Conservation (phyloP, 2,797 vertebrate species). For the Darevskia mixta region DNA sequence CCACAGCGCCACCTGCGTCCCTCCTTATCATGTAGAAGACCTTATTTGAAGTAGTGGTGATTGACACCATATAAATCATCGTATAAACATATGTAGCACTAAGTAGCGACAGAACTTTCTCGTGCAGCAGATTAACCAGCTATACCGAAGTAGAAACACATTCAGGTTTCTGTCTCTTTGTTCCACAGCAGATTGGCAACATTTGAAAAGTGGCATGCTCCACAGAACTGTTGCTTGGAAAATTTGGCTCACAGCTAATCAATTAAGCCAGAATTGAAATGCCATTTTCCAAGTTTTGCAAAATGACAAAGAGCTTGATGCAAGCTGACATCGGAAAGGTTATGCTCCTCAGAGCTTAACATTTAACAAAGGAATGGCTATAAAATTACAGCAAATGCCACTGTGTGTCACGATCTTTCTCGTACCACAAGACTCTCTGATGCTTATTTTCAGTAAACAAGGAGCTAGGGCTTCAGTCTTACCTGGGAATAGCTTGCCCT, state of each 20-base stretch:
- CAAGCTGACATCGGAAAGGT: neutral
- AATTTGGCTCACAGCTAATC: neutral
- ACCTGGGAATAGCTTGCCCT: too few relatives aligned
- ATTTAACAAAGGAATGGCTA: neutral
- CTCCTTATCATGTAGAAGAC: too few relatives aligned
- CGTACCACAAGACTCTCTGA: too few relatives aligned
- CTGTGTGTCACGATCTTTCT: accelerated
- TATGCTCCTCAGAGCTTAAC: neutral
- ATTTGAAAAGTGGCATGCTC: neutral
- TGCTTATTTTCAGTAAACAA: too few relatives aligned
- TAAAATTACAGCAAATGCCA: accelerated
- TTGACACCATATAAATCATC: neutral
- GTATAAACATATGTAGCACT: neutral
- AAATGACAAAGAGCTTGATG: neutral
- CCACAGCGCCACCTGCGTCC: too few relatives aligned
- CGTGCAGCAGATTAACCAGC: neutral
- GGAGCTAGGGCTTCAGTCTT: too few relatives aligned
- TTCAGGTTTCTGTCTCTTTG: neutral
- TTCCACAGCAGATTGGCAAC: neutral
- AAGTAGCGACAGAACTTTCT: neutral
- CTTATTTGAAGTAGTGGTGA: too few relatives aligned
- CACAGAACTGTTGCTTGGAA: too few relatives aligned
- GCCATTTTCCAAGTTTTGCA: neutral
- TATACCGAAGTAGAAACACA: neutral
- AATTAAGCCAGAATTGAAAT: neutral